These are phyloP conservation scores for Dastarcus helophoroides DNA, from an alignment of 2,888 invertebrate genomes.

Conservation along the genomic window DNA sequence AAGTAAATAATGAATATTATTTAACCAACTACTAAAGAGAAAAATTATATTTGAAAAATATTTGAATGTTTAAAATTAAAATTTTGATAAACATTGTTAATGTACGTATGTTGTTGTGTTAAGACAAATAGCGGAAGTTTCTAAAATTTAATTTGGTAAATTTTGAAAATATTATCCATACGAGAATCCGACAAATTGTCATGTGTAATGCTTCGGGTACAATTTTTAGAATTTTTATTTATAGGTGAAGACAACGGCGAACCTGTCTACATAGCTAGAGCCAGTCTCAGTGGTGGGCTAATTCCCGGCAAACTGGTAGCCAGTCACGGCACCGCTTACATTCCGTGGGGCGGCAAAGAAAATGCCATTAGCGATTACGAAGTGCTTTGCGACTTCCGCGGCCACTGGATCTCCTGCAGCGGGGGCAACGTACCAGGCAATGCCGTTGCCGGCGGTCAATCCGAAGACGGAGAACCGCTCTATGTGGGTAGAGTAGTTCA, in stretches of 20 bases:
- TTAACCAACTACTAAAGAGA: no score
- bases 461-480: slow-evolving; percentile 67
- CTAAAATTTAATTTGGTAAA: no score
- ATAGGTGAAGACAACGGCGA: slow-evolving; percentile 49
- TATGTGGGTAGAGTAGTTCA: slow-evolving; percentile 68
- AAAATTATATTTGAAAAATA: no score
- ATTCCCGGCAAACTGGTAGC: slow-evolving; percentile 70
- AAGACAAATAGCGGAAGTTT: no score
- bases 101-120: no score
- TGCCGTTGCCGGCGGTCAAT: slow-evolving; percentile 57
- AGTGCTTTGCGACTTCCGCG: slow-evolving; percentile 37
- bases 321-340: slow-evolving; percentile 51
- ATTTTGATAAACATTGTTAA: no score
- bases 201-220: no score
- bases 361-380: slow-evolving; percentile 59
- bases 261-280: slow-evolving; percentile 56
- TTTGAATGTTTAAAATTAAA: no score
- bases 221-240: no score
- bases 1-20: no score
- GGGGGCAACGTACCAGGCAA: slow-evolving; percentile 47
- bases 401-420: slow-evolving; percentile 30
- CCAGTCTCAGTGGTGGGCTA: slow-evolving; percentile 57
- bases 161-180: no score
- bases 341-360: slow-evolving; percentile 68
- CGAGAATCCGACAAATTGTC: no score